These are phyloP conservation scores for Tetraodon nigroviridis DNA, from an alignment of 2,113 vertebrate genomes.

Conservation along the genomic window DNA sequence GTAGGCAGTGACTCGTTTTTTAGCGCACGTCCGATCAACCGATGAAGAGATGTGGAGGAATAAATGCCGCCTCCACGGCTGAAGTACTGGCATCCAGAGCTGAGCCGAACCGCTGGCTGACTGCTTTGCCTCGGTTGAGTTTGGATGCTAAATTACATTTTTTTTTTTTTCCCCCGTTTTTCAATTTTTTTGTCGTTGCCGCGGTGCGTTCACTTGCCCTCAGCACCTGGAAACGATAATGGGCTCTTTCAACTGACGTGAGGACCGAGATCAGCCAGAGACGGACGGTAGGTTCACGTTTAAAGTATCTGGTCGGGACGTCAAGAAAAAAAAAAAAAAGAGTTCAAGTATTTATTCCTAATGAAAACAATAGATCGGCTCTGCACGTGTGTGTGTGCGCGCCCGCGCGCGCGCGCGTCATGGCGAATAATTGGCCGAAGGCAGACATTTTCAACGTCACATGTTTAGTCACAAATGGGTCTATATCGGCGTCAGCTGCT, in stretches of 20 bases:
- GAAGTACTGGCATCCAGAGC: too few species aligned
- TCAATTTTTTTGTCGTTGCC: constrained; percentile 7
- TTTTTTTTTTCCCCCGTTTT: too few species aligned
- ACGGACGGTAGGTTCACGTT: constrained; percentile 31
- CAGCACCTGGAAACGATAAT: constrained; percentile 26
- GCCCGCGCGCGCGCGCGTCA: neutral
- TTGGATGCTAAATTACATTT: constrained; percentile 7
- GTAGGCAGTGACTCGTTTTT: constrained; percentile 63
- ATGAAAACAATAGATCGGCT: constrained; percentile 6
- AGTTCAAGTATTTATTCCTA: neutral
- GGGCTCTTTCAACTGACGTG: constrained; percentile 20
- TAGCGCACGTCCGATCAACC: constrained; percentile 46
- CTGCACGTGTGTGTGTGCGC: constrained; percentile 3
- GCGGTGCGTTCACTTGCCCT: constrained; percentile 38
- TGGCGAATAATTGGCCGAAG: constrained; percentile 35
- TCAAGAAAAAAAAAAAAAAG: neutral
- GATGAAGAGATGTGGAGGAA: constrained; percentile 26
- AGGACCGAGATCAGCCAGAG: constrained; percentile 9
- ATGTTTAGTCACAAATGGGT: neutral
- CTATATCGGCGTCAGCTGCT: neutral
- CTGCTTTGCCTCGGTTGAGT: neutral
- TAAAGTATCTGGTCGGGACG: constrained; percentile 2
- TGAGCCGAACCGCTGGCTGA: neutral
- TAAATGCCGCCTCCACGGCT: too few species aligned
- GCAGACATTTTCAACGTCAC: constrained; percentile 44